Base-by-base conservation (phyloP, 2,888 invertebrate species). In the Dasypolia templi region DNA sequence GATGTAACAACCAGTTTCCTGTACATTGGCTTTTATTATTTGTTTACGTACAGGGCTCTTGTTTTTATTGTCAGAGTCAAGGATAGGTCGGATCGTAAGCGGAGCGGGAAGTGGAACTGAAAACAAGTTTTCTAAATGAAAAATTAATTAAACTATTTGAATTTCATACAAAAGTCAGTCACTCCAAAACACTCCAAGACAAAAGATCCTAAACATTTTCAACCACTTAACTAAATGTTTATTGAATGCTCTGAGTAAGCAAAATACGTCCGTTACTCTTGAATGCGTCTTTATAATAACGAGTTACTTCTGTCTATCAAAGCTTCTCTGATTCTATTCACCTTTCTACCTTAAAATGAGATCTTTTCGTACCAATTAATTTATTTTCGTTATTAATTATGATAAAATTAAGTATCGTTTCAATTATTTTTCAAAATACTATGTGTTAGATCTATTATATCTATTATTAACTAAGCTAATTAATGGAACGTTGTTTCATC, bases 21-120 rank as follows among this genome's bases (percentile, higher is more conserved):
- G 32, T 63, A 72, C 83, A 81, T 72, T 83, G 42, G 44, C 1
- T 83, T 81, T 81, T 79, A 83, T 62, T 59, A 79, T 81, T 81
- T 81, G 79, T 81, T 81, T 83, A 72, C 65, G 64, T 62, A 63
- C 58, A 39, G 19, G 2, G 59, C 26, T 51, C 59, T 56, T 42
- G 56, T 22, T 32, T 56, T 58, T 72, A 62, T 51, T 55, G 53
- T 66, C 29, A 22, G 19, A 2, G 14, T 7, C 51, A 46, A 59
- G 14, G 63, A 17, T 1, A 19, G 19, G 62, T 77, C 0, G 0
- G 0, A 7, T 9, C 0, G 9, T 35, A n/a, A 51, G 82, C 49
- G 17, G 22, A 56, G 29, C 39, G 32, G 1, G 3, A 0, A 67
- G 66, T 32, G 46, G 29, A 0, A 42, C 19, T 22, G 35, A 0